Base-by-base conservation (phyloP, 2,797 vertebrate genomes). In the Periparus ater region DNA sequence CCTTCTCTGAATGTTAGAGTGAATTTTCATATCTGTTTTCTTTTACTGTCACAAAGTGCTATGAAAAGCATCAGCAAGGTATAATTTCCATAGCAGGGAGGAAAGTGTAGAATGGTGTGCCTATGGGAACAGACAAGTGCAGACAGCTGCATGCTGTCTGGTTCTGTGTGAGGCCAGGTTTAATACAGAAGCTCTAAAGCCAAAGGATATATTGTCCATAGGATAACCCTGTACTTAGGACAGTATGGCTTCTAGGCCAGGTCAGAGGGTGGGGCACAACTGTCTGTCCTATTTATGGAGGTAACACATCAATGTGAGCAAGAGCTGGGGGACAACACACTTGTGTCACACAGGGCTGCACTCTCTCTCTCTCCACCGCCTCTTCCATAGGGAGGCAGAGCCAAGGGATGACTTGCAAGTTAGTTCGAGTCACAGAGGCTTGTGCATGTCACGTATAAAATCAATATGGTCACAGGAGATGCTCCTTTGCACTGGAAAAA, bases 271-370 rank as follows among this genome's bases (percentile, higher is more conserved):
- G 44, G 30, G 83, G 45, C 36, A 42, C 29, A 61, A 15, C 11
- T 44, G 20, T 20, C 44, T 66, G 13, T 45, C 58, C 71, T 65
- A 17, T 36, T 87, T 62, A 30, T 51, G 10, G n/a, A 34, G 38
- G 38, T 17, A 45, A 53, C 1, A 2, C 3, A 2, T 16, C 53
- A 21, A 7, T 32, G 44, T 25, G 34, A 78, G 29, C 2, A 3
- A 77, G 67, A 71, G 19, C 48, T 30, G 26, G 38, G 17, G 21
- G 8, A 16, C 9, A 16, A 45, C 8, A 2, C 0, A 0, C 13
- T 19, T 25, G 11, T n/a, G 18, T 45, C 5, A 0, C 18, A 34
- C 21, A 61, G 20, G 1, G 1, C 8, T 40, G 21, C 1, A 0
- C 66, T 44, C 21, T 5, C 9, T 30, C 29, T n/a, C 20, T 54